Evolutionary conservation across 2,113 vertebrate species (phyloP), one percentile per base, ranked within the genome.

Genomic region (Aegotheles bennettii): DNA sequence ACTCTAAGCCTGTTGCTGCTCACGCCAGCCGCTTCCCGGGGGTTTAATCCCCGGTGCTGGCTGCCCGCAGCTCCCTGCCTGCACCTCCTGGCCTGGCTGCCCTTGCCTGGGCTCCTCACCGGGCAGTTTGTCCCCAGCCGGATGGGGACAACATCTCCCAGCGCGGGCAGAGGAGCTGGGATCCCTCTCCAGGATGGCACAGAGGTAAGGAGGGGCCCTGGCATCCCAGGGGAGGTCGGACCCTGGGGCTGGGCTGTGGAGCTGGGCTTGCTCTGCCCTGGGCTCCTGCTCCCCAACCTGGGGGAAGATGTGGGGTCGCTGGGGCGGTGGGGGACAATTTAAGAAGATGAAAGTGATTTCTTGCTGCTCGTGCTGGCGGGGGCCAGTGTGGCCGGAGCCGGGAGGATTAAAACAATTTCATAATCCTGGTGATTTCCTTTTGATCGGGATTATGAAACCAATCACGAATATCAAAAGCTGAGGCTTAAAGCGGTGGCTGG

Each of bases 401-500:
- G 73, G 76, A 48, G 92, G 97, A 97, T 97, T 97, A 96, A 96
- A 96, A 97, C 95, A 96, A 96, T 96, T 96, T 97, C 85, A 95
- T 98, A 97, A 98, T 97, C 97, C 97, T 56, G 87, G 91, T 60
- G 91, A 95, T 96, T 97, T 97, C 96, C 96, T 97, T 96, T 97
- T 93, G 93, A 96, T 97, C 68, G 68, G 97, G 97, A 98, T 98
- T 98, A 98, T 97, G 96, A 97, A 97, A 97, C 96, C 97, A 98
- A 97, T 97, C 97, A 96, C 59, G 65, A 96, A 97, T 97, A 97
- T 97, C 97, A 97, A 97, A 97, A 96, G 96, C 95, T 4, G 50
- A 31, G 16, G 95, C 81, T 96, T 95, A 97, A 94, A 94, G 93
- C 71, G 0, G 93, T 77, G 78, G 87, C 79, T 29, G 6, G 43